Conservation (phyloP, 2,888 invertebrate genomes). For the Apodemia zela region DNA sequence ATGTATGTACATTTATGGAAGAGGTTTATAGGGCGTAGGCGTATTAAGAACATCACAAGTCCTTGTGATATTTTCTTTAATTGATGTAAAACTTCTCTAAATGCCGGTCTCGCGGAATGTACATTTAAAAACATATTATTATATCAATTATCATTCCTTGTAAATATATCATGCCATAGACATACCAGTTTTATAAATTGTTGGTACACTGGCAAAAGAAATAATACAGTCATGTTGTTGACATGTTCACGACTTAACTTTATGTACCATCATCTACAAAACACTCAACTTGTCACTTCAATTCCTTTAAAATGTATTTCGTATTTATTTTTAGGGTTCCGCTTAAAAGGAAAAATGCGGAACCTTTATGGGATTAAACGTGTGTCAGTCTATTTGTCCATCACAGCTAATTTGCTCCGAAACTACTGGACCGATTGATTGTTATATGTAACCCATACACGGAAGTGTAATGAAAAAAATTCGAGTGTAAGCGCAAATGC, state of each 20-base stretch:
- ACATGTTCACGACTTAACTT: conserved; percentile 9
- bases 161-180: background rate
- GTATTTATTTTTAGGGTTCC: no score
- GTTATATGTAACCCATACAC: no score
- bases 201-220: conserved; percentile 10
- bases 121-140: background rate
- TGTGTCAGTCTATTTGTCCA: no score
- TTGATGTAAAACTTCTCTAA: background rate
- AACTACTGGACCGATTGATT: no score
- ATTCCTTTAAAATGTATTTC: no score
- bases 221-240: conserved; percentile 6
- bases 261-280: background rate
- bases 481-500: no score
- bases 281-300: background rate
- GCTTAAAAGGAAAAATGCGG: no score
- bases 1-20: no score
- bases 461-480: no score
- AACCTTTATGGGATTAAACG: no score
- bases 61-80: background rate
- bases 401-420: no score
- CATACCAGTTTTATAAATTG: conserved; percentile 14
- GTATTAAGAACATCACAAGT: background rate
- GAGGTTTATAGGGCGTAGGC: no score
- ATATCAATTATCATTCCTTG: conserved; percentile 1
- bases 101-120: conserved; percentile 4